These are phyloP conservation scores for Xanthorhoe designata DNA, from an alignment of 2,888 invertebrate genomes.

Conservation along the genomic window DNA sequence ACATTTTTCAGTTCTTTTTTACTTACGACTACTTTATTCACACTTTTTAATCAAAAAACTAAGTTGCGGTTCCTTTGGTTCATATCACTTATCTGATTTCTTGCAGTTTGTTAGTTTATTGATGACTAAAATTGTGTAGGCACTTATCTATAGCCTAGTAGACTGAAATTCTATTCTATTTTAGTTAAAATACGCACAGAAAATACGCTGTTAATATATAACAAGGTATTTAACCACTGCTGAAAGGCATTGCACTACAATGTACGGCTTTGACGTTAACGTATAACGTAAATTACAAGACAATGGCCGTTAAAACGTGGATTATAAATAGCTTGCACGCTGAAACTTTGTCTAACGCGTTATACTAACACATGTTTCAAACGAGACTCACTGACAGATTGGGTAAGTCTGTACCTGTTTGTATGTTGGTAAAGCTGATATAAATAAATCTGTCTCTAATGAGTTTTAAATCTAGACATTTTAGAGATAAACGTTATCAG, in stretches of 20 bases:
- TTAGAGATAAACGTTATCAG: no score
- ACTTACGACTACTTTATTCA: no score
- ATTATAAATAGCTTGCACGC: slow-evolving; percentile 25
- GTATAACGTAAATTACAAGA: slow-evolving; percentile 26
- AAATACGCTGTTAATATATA: neutral
- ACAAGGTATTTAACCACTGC: slow-evolving; percentile 5
- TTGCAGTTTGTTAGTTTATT: no score
- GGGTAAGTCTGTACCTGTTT: neutral
- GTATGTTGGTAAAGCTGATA: neutral
- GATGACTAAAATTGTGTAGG: no score
- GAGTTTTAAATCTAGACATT: no score
- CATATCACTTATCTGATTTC: no score
- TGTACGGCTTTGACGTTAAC: slow-evolving; percentile 21
- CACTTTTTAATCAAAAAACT: no score
- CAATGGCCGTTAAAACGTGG: slow-evolving; percentile 12
- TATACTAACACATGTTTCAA: neutral
- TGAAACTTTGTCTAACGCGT: slow-evolving; percentile 14
- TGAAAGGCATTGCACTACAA: slow-evolving; percentile 24
- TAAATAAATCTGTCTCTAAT: neutral
- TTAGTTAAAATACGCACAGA: slow-evolving; percentile 1
- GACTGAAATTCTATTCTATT: neutral
- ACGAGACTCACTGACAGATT: neutral
- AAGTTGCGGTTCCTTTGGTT: no score
- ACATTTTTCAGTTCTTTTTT: no score
- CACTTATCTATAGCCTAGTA: neutral